Evolutionary conservation across 2,797 vertebrate genomes (phyloP).

Genomic region (Peromyscus nudipes): DNA sequence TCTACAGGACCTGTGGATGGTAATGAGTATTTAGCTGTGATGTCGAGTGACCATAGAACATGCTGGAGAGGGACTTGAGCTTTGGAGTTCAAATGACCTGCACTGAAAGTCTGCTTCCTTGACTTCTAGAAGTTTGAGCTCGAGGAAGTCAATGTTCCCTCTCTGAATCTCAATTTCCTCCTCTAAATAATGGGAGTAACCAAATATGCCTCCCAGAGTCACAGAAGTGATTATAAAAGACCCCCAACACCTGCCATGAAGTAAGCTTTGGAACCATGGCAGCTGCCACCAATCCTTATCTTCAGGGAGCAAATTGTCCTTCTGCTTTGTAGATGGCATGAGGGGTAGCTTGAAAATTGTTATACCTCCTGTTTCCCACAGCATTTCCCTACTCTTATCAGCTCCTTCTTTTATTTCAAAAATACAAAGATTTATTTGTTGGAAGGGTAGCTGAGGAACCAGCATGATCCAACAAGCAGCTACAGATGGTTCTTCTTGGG

Average conservation of each 20-base stretch:
- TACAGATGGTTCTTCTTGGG: constrained; percentile 79
- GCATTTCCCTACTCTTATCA: constrained; percentile 61
- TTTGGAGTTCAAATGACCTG: not conserved
- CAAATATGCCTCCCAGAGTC: not conserved
- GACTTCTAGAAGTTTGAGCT: not conserved
- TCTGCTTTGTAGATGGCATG: constrained; percentile 9
- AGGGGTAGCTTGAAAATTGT: constrained; percentile 37
- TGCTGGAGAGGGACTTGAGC: not conserved
- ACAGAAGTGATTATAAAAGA: not conserved
- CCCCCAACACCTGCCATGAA: not conserved
- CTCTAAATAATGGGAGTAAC: constrained; percentile 39
- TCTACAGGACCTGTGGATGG: not conserved
- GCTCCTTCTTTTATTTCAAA: constrained; percentile 79
- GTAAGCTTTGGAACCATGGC: not conserved
- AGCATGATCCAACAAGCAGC: constrained; percentile 81
- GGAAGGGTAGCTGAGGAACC: constrained; percentile 78
- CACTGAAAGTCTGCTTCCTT: not conserved
- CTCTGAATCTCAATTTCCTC: constrained; percentile 40
- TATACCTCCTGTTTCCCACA: constrained; percentile 73
- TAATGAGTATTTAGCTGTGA: not conserved
- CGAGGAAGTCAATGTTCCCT: not conserved
- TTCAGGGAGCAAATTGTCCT: constrained; percentile 7
- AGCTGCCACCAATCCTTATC: not conserved
- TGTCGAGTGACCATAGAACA: not conserved
- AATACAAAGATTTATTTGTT: constrained; percentile 83